These are phyloP conservation scores for Escarpia spicata DNA, from an alignment of 2,888 invertebrate species.

Conservation along the genomic window DNA sequence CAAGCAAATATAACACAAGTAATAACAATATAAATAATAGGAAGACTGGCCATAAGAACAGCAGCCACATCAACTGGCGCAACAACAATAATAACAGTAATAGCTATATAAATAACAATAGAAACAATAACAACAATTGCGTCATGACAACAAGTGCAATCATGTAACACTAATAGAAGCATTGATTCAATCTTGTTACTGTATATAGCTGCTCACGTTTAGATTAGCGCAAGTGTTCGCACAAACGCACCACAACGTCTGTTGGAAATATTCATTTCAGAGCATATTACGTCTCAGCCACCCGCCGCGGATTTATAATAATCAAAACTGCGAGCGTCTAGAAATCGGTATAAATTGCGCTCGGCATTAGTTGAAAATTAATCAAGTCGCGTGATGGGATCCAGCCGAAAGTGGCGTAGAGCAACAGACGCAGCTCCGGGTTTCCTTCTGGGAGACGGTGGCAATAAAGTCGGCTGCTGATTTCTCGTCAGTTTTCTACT, in stretches of 20 bases:
- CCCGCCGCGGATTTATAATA: background rate
- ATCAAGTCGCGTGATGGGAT: background rate
- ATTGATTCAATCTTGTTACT: background rate
- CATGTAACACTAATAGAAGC: background rate
- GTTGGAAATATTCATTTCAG: background rate
- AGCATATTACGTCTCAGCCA: background rate
- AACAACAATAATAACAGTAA: too few species aligned
- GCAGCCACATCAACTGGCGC: too few species aligned
- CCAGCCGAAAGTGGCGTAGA: background rate
- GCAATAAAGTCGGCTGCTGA: conserved; percentile 7
- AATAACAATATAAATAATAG: too few species aligned
- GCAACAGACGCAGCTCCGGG: background rate
- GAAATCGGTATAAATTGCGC: conserved; percentile 1
- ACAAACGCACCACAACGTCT: background rate
- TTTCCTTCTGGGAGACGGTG: background rate
- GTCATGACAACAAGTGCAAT: too few species aligned
- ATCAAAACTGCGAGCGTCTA: background rate
- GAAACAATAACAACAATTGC: background rate
- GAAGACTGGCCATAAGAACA: too few species aligned
- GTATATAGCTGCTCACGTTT: background rate
- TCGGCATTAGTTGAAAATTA: background rate
- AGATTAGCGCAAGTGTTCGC: background rate
- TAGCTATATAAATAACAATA: background rate
- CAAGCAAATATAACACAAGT: too few species aligned
- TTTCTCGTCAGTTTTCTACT: background rate